phyloP scores from a whole-genome alignment of 2,113 vertebrate species.

The Protobothrops flavoviridis region DNA sequence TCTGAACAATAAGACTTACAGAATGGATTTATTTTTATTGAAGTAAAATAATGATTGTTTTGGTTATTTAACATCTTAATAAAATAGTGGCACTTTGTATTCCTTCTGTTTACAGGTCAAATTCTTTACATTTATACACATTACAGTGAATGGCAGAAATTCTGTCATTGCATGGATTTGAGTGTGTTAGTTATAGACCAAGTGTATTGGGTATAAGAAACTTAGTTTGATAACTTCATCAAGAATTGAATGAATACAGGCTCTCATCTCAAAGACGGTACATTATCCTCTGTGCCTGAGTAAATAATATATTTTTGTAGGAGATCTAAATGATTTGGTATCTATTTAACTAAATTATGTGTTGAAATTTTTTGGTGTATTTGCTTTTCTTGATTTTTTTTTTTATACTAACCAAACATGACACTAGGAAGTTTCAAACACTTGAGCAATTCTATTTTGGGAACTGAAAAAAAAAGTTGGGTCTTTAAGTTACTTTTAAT shows the following conservation, averaged over 20 bases:
- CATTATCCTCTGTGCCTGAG: conserved; percentile 45
- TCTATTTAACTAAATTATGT: conserved; percentile 20
- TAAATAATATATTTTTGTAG: conserved; percentile 38
- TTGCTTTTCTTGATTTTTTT: conserved; percentile 11
- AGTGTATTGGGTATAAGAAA: not conserved
- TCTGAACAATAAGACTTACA: not conserved
- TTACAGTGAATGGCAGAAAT: conserved; percentile 40
- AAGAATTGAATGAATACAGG: conserved; percentile 38
- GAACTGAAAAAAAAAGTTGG: not conserved
- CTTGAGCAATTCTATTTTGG: not conserved
- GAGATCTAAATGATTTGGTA: conserved; percentile 27
- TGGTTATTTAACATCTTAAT: not conserved
- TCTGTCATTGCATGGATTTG: conserved; percentile 58
- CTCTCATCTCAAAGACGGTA: conserved; percentile 53
- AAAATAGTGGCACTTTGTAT: conserved; percentile 61
- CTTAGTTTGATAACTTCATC: not conserved
- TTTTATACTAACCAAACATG: not conserved
- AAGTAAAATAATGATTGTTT: conserved; percentile 4
- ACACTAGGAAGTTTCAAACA: not conserved
- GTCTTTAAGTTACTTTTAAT: not conserved
- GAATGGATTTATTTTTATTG: not conserved
- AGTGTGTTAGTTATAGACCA: conserved; percentile 56
- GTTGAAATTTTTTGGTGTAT: conserved; percentile 25
- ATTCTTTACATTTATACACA: conserved; percentile 19
- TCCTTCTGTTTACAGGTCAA: conserved; percentile 24